Base-by-base conservation (phyloP, 30 jellyfish, hydroid and myxozoan genomes). In the Chrysaora quinquecirrha region DNA sequence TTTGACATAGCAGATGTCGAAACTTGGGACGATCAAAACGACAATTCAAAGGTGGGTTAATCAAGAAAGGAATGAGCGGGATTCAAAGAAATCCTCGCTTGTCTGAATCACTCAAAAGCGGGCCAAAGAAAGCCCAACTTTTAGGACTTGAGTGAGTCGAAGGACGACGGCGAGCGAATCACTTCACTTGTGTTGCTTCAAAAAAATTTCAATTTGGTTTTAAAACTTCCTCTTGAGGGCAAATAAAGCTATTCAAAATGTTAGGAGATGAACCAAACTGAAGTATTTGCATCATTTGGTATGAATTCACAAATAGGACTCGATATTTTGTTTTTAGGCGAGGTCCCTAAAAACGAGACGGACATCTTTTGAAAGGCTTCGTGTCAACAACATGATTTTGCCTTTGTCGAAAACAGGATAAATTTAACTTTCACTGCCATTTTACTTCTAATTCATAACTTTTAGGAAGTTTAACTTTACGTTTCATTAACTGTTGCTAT, bases 1-100 rank as follows among this genome's bases (percentile, higher is more conserved):
- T 87, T 87, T 78, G 96, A 87, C 85, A 87, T 87, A 78, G 92
- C 96, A 71, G 96, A 87, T 87, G 96, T 87, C 89, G 96, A 75
- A 74, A 87, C 78, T 87, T 87, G 96, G 96, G 96, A 87, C 64
- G 96, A 78, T 72, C 93, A 87, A 78, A 87, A 78, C 93, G 88
- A 87, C 88, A 86, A 71, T 72, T 65, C 96, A 48, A 87, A 87
- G 96, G 96, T 87, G 96, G 96, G 96, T 87, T 87, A 67, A 32
- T 48, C 3, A 71, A 71, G 73, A 81, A 66, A 54, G 73, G 32
- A 61, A 85, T 72, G 68, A 34, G 79, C 46, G 49, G 75, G 73
- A 70, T 20, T 82, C 61, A 25, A 49, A 34, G 34, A 43, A 67
- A 66, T 47, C 32, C 76, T 64, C 11, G 85, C 92, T 20, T 52